Evolutionary conservation across 2,113 vertebrate genomes (phyloP), one percentile per base, ranked within the genome.

Genomic region (Thalassarche chlororhynchos): DNA sequence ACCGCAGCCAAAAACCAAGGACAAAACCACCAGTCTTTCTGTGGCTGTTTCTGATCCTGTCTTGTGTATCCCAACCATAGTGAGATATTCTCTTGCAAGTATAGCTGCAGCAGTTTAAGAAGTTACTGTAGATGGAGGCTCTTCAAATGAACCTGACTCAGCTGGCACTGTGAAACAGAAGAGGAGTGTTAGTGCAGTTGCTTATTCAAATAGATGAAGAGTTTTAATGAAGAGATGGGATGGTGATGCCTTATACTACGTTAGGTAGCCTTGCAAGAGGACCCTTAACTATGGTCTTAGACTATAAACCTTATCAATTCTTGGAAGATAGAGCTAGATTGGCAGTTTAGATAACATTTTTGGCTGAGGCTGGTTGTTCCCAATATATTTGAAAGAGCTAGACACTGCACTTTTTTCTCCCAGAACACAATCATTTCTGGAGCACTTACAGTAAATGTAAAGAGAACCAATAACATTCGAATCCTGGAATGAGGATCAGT

Each of bases 391-490:
- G 47, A 92, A 78, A 89, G 55, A 95, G 47, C 23, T 64, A 87
- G 61, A 49, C 29, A 26, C 29, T 54, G 49, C 20, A 58, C 32
- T 51, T 68, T 38, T 82, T 46, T 18, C 11, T 58, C 66, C 40
- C 19, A 38, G 32, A 89, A 77, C 32, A 84, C 79, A 78, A 86
- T 77, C 10, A 71, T 87, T 97, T 95, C 80, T 96, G 90, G 77
- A 96, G 89, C 62, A 91, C 69, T 96, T 95, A 92, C 95, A 68
- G 94, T 93, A 96, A 97, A 94, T 89, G 93, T 64, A 78, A 92
- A 90, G 55, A 87, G 44, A 70, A 69, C 52, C 51, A 93, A 34
- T 90, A 93, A 89, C 85, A 75, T 66, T 71, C 14, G 17, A 55
- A 54, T 79, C 72, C 80, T 93, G 80, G 90, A 97, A 91, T 68